Conservation (phyloP, 2,888 invertebrate genomes). For the Altica lythri region DNA sequence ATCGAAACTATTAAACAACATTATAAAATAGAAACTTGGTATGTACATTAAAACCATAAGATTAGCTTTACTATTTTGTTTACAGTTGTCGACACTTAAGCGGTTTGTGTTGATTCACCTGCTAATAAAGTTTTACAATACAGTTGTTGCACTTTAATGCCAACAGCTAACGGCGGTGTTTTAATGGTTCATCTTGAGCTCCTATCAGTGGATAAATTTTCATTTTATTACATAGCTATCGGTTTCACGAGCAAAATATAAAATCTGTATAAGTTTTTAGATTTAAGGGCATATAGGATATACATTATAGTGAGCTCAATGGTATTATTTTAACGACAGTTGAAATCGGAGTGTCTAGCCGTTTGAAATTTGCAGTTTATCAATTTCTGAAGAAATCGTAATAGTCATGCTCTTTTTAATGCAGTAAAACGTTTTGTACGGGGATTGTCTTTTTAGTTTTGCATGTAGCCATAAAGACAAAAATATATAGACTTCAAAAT, state of each 20-base stretch:
- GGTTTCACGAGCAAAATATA: conserved; percentile 4
- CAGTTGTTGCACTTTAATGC: conserved; percentile 17
- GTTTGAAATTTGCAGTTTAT: conserved; percentile 16
- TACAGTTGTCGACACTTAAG: conserved; percentile 13
- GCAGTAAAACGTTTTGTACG: neutral
- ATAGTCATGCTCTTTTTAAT: conserved; percentile 9
- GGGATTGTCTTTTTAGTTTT: too few relatives aligned
- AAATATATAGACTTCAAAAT: too few relatives aligned
- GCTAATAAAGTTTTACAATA: conserved; percentile 20
- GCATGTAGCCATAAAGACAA: too few relatives aligned
- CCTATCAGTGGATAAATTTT: conserved; percentile 10
- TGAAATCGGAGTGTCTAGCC: conserved; percentile 17
- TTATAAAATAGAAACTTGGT: conserved; percentile 3
- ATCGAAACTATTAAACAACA: too few relatives aligned
- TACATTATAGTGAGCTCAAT: conserved; percentile 15
- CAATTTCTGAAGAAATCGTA: conserved; percentile 10
- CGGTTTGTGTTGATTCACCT: neutral
- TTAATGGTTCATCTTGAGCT: conserved; percentile 10
- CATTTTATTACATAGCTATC: conserved; percentile 15
- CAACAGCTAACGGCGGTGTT: neutral
- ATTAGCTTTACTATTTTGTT: conserved; percentile 28
- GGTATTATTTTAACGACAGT: conserved; percentile 11
- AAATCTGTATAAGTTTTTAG: conserved; percentile 13
- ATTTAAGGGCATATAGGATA: conserved; percentile 2
- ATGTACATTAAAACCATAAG: neutral